A percentile compares a stretch with the other conserved stretches of the same genome.
These are phyloP conservation scores for Entomobrya proxima DNA, from an alignment of 2,888 invertebrate species.

Conservation along the genomic window DNA sequence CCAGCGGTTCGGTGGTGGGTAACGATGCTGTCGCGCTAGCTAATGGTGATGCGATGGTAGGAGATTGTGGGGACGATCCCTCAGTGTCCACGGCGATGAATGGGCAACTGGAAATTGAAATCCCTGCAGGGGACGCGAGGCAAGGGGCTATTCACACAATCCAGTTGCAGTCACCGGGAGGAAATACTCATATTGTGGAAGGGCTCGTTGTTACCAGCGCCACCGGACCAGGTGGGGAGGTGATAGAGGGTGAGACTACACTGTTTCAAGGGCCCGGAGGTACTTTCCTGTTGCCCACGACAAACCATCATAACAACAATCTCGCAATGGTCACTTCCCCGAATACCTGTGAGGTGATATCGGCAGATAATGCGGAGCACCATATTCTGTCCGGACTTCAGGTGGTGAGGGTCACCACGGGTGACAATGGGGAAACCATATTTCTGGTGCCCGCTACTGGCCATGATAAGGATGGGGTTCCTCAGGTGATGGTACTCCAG, in stretches of 20 bases:
- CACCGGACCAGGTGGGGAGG: conserved; percentile 45
- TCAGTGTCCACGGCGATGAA: conserved; percentile 45
- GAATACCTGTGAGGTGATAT: conserved; percentile 49
- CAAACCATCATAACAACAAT: conserved; percentile 36
- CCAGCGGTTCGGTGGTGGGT: too few relatives aligned
- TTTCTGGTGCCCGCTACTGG: conserved; percentile 55
- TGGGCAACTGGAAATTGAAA: conserved; percentile 63
- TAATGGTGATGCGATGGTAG: neutral
- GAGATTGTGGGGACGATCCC: conserved; percentile 22
- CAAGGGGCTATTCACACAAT: conserved; percentile 66
- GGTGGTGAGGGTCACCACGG: conserved; percentile 60
- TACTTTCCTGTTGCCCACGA: conserved; percentile 47
- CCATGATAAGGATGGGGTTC: conserved; percentile 51
- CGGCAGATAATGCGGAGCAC: conserved; percentile 44
- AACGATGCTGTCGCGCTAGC: neutral
- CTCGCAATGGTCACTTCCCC: conserved; percentile 18
- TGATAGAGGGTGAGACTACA: conserved; percentile 49
- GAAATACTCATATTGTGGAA: conserved; percentile 68
- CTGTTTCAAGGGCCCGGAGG: conserved; percentile 48
- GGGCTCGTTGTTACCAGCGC: conserved; percentile 64
- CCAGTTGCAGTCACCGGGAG: conserved; percentile 66
- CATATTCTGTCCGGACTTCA: conserved; percentile 61
- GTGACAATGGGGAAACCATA: conserved; percentile 64
- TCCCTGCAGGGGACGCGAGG: conserved; percentile 49
- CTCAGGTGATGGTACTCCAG: conserved; percentile 61